Conservation (phyloP, 1,140 invertebrate genomes). For the Zaprionus lachaisei region DNA sequence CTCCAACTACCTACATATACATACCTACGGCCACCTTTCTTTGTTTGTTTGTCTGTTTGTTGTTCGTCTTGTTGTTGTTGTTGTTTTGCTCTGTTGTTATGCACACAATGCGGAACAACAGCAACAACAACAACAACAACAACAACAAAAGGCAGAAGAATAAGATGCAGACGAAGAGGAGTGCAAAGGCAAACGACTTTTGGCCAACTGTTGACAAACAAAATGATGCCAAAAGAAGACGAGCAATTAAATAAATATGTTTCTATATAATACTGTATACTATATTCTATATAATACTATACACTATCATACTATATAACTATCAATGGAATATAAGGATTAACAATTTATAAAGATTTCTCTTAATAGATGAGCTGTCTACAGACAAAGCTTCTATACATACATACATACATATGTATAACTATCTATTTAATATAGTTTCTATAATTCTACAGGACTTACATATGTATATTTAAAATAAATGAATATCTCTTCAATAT, state of each 20-base stretch:
- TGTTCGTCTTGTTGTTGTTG: not conserved
- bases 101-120: constrained; percentile 43
- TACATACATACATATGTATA: no score
- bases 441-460: no score
- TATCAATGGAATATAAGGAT: not conserved
- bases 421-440: no score
- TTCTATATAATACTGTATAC: no score
- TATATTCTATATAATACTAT: no score
- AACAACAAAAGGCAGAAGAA: not conserved
- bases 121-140: constrained; percentile 25
- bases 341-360: not conserved
- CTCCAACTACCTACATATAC: not conserved
- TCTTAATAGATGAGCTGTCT: no score
- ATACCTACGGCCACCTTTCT: constrained; percentile 27
- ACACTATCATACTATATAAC: no score
- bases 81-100: constrained; percentile 21
- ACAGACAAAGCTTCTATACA: no score
- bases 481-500: no score
- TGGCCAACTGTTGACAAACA: constrained; percentile 51
- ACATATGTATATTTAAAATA: no score
- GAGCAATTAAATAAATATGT: not conserved
- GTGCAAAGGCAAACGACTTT: constrained; percentile 24
- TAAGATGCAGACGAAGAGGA: constrained; percentile 16
- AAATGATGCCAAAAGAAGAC: constrained; percentile 18
- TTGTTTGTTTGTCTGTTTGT: constrained; percentile 9